A percentile compares a stretch with the other conserved stretches of the same genome.
Conservation (phyloP, 2,113 vertebrate species). For the Scomber scombrus region DNA sequence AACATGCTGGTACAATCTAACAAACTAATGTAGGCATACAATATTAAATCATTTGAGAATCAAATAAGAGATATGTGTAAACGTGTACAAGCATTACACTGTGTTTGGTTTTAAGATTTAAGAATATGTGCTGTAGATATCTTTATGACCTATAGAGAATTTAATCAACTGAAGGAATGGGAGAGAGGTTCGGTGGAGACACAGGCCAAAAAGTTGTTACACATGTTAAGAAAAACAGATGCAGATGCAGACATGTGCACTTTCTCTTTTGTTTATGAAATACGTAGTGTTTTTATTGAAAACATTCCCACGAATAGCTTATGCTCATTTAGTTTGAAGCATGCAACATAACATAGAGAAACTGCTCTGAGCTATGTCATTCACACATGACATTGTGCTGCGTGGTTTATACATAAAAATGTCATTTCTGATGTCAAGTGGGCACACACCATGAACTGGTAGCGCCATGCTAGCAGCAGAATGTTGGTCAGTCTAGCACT, state of each 20-base stretch:
- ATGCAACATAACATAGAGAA: neutral
- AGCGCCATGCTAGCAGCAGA: too few relatives aligned
- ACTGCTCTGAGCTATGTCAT: neutral
- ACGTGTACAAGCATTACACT: neutral
- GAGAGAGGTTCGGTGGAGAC: conserved; percentile 4
- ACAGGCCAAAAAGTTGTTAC: neutral
- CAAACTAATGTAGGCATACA: neutral
- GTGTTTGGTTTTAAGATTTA: conserved; percentile 27
- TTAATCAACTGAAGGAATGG: conserved; percentile 6
- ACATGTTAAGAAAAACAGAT: conserved; percentile 22
- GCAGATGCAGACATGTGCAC: conserved; percentile 4
- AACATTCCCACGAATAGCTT: conserved; percentile 62
- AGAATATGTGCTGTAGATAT: conserved; percentile 16
- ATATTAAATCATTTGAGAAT: conserved; percentile 6
- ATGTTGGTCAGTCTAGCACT: too few relatives aligned
- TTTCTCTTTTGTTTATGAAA: conserved; percentile 45
- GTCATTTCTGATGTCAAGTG: neutral
- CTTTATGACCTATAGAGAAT: conserved; percentile 25
- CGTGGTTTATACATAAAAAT: neutral
- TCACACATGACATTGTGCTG: conserved; percentile 7
- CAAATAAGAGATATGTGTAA: neutral
- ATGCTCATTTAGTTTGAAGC: conserved; percentile 25
- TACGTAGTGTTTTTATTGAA: conserved; percentile 55
- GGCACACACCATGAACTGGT: neutral
- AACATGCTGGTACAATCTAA: neutral